phyloP scores from a whole-genome alignment of 2,797 vertebrate species.

The Dendrocincla tyrannina region DNA sequence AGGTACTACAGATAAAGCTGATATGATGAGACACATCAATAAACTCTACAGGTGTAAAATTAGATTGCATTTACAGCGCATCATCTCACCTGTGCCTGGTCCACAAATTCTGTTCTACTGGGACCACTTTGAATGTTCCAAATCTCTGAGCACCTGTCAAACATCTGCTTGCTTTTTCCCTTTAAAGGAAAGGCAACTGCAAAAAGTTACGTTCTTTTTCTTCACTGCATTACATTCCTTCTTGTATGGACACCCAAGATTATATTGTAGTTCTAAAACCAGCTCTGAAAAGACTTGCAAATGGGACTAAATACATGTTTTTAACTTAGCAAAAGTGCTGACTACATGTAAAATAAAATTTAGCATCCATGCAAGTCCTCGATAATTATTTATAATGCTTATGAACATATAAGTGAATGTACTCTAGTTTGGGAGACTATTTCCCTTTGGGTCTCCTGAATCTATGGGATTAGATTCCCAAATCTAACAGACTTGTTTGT shows the following conservation, averaged over 20 bases:
- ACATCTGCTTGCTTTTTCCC: fast-evolving
- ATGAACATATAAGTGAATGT: neutral
- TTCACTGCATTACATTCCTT: fast-evolving
- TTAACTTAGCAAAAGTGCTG: neutral
- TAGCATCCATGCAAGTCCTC: neutral
- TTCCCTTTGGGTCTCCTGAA: neutral
- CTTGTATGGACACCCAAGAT: neutral
- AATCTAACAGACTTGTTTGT: neutral
- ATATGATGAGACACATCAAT: neutral
- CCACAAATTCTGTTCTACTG: neutral
- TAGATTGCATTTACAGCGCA: neutral
- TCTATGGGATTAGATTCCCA: neutral
- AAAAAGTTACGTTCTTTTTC: neutral
- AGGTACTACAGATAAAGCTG: neutral
- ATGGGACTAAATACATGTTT: neutral
- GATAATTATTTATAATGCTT: neutral
- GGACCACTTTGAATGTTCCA: neutral
- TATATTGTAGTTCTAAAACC: neutral
- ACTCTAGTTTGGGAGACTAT: neutral
- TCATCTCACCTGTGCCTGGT: neutral
- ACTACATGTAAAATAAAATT: neutral
- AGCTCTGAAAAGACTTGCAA: neutral
- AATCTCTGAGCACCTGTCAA: neutral
- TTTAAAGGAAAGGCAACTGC: neutral
- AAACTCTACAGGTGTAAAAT: neutral